These are phyloP conservation scores for Sarcophaga caerulescens DNA, from an alignment of 2,888 invertebrate genomes.

Conservation along the genomic window DNA sequence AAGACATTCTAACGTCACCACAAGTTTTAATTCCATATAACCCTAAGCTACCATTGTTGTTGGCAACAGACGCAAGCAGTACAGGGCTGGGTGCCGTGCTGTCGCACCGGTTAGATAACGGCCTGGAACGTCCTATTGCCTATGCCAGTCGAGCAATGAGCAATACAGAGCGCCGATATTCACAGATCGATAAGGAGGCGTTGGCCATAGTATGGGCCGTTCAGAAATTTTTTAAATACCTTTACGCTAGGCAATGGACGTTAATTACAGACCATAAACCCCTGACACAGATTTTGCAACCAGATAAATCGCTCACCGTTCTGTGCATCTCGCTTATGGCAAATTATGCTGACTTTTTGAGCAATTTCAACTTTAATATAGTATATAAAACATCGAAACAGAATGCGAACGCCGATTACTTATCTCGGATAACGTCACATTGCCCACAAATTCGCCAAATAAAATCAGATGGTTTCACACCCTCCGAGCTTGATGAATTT, in stretches of 20 bases:
- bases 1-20: constrained; percentile 8
- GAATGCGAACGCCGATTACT: constrained; percentile 27
- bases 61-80: constrained; percentile 55
- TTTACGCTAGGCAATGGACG: constrained; percentile 37
- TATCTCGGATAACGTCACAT: neutral
- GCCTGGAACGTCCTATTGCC: constrained; percentile 38
- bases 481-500: constrained; percentile 50
- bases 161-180: constrained; percentile 53
- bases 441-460: neutral
- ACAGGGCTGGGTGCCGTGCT: constrained; percentile 57
- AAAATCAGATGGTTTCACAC: neutral
- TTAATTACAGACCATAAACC: constrained; percentile 65
- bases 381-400: constrained; percentile 17
- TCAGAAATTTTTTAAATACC: neutral
- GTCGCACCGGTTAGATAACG: constrained; percentile 24
- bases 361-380: constrained; percentile 43
- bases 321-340: constrained; percentile 41
- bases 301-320: neutral
- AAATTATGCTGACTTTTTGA: constrained; percentile 42
- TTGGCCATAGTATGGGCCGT: constrained; percentile 49
- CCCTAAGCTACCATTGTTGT: constrained; percentile 8
- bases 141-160: constrained; percentile 59
- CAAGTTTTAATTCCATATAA: constrained; percentile 50
- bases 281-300: constrained; percentile 51
- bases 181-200: constrained; percentile 50